Conservation (phyloP, 2,888 invertebrate species). For the Gastracanthus pulcherrimus region DNA sequence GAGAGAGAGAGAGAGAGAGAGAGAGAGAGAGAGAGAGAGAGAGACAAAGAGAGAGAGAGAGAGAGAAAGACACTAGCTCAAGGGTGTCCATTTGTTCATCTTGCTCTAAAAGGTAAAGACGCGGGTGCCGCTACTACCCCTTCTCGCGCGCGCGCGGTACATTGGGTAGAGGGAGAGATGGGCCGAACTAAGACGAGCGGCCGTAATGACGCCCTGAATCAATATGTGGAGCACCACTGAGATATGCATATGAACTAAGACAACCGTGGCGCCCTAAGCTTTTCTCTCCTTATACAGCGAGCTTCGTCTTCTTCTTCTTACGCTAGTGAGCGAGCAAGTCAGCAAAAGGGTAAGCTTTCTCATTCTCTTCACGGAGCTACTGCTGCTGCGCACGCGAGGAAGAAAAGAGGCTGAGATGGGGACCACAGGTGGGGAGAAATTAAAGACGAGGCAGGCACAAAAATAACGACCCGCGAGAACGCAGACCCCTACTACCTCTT, state of each 20-base stretch:
- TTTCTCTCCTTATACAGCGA: constrained; percentile 49
- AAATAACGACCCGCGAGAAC: constrained; percentile 75
- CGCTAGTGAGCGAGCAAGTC: neutral
- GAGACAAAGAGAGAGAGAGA: neutral
- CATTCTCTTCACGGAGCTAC: neutral
- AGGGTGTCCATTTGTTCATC: neutral
- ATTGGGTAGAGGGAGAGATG: constrained; percentile 1
- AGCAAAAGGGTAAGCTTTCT: constrained; percentile 49
- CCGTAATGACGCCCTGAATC: constrained; percentile 77
- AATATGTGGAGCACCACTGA: constrained; percentile 77
- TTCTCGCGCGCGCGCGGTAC: constrained; percentile 5
- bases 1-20: neutral
- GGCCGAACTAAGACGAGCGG: constrained; percentile 73
- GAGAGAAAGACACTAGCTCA: neutral
- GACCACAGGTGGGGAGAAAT: constrained; percentile 74
- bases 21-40: neutral
- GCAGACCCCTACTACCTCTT: constrained; percentile 58
- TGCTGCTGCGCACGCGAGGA: constrained; percentile 41
- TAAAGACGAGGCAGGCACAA: constrained; percentile 78
- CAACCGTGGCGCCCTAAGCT: constrained; percentile 63
- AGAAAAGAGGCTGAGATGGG: constrained; percentile 51
- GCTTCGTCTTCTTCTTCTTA: constrained; percentile 51
- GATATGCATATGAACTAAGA: constrained; percentile 78
- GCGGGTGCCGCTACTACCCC: constrained; percentile 28
- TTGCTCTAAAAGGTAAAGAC: constrained; percentile 3